phyloP scores from a whole-genome alignment of 2,888 invertebrate species.

The Agrilus biguttatus region DNA sequence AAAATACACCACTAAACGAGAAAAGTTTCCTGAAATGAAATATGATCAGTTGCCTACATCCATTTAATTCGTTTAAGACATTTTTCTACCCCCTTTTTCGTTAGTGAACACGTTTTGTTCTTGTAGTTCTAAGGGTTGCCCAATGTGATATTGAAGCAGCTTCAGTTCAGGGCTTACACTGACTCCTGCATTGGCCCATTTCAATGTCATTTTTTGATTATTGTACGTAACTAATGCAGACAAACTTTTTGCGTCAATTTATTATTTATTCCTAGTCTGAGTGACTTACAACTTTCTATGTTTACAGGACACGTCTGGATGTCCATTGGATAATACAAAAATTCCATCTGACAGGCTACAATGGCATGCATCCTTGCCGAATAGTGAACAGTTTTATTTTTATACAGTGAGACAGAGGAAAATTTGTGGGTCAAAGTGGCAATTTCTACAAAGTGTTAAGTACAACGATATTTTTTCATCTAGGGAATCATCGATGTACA shows the following conservation, averaged over 20 bases:
- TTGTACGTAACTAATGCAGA: constrained; percentile 57
- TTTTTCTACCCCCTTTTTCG: constrained; percentile 51
- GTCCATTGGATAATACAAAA: constrained; percentile 75
- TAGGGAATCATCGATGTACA: neutral
- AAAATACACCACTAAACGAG: constrained; percentile 62
- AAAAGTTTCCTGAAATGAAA: constrained; percentile 52
- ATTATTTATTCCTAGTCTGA: constrained; percentile 53
- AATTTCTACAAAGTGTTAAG: constrained; percentile 44
- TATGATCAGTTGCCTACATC: too few species aligned
- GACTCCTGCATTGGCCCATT: constrained; percentile 62
- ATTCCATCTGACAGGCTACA: constrained; percentile 78
- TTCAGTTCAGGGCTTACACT: constrained; percentile 68
- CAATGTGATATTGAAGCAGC: constrained; percentile 64
- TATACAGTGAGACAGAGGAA: constrained; percentile 64
- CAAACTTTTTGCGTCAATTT: constrained; percentile 34
- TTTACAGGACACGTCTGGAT: constrained; percentile 72
- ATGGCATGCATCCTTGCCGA: constrained; percentile 74
- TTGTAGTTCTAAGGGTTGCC: constrained; percentile 53
- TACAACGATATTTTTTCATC: neutral
- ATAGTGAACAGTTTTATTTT: constrained; percentile 67
- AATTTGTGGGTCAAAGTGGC: constrained; percentile 67
- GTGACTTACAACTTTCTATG: constrained; percentile 69
- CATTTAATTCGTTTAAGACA: too few species aligned
- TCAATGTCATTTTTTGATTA: constrained; percentile 57
- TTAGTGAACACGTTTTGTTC: constrained; percentile 60